Base-by-base conservation (phyloP, 2,113 vertebrate genomes). In the Condylura cristata region DNA sequence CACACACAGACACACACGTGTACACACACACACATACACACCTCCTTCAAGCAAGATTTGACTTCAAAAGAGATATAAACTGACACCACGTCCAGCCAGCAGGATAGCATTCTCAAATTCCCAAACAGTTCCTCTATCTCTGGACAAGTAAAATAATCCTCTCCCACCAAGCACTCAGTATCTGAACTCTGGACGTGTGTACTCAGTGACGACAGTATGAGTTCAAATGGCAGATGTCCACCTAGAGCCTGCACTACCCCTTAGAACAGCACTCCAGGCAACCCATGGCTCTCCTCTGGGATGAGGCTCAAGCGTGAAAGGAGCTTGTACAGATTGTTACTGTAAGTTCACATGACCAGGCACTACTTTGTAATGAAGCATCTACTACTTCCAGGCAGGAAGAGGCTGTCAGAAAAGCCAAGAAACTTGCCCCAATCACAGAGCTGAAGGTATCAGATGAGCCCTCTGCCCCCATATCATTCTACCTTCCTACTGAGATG, bases 401-500 rank as follows among this genome's bases (percentile, higher is more conserved):
- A 20, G 30, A 56, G 24, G 32, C 18, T 22, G 30, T n/a, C 75
- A 34, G 32, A 56, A 8, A 51, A n/a, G 30, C 16, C 0, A n/a
- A 51, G 30, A 17, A 44, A 26, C 24, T 6, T 46, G 30, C 28
- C 6, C 24, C n/a, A 71, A 18, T 8, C 28, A 22, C 14, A 12
- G 32, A 53, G 32, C 53, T 22, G 32, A 1, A 39, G 6, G 28
- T 0, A 37, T 34, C 79, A 65, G 20, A 68, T 4, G 51, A 30
- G 0, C 20, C 34, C 65, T 8, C n/a, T 18, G 3, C 32, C 56
- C n/a, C 16, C 2, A 2, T 8, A 32, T 4, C 1, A 8, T n/a
- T n/a, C 65, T 61, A 34, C 34, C 66, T 71, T 14, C 56, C 58
- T 39, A 10, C 4, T 6, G 7, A 92, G 68, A 76, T 2, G 1